phyloP scores from a whole-genome alignment of 2,888 invertebrate species.

The Laothoe populi region DNA sequence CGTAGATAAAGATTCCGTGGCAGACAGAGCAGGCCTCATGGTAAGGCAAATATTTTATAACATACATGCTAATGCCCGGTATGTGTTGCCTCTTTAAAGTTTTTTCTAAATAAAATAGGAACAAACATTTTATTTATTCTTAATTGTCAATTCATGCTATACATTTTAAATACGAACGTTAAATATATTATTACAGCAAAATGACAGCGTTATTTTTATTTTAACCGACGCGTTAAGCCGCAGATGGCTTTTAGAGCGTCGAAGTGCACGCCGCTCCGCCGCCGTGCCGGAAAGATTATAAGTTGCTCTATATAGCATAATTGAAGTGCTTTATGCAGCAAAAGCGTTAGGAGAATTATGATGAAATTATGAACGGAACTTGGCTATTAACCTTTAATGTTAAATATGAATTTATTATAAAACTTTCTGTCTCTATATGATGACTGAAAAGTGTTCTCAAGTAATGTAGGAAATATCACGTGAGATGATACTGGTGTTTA shows the following conservation, averaged over 20 bases:
- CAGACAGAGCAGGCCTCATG: slow-evolving; percentile 95
- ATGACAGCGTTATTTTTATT: slow-evolving; percentile 1
- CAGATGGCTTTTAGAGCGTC: slow-evolving; percentile 14
- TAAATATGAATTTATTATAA: no score
- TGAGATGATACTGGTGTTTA: no score
- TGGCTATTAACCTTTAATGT: not conserved
- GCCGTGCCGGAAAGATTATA: slow-evolving; percentile 9
- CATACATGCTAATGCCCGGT: no score
- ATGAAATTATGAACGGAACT: not conserved
- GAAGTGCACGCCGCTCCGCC: not conserved
- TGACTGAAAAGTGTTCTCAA: no score
- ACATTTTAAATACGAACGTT: not conserved
- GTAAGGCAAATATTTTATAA: slow-evolving; percentile 72
- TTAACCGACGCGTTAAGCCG: slow-evolving; percentile 1
- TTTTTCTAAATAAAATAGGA: no score
- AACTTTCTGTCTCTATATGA: no score
- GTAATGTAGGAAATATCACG: no score
- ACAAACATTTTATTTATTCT: no score
- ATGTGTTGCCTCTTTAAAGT: no score
- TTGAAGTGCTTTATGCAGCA: slow-evolving; percentile 8
- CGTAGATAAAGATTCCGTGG: slow-evolving; percentile 96
- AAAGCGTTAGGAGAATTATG: not conserved
- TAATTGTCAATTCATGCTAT: not conserved
- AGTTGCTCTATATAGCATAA: slow-evolving; percentile 6
- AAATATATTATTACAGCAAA: not conserved